Evolutionary conservation across 2,113 vertebrate genomes (phyloP), one percentile per base, ranked within the genome.

Genomic region (Erinaceus europaeus): DNA sequence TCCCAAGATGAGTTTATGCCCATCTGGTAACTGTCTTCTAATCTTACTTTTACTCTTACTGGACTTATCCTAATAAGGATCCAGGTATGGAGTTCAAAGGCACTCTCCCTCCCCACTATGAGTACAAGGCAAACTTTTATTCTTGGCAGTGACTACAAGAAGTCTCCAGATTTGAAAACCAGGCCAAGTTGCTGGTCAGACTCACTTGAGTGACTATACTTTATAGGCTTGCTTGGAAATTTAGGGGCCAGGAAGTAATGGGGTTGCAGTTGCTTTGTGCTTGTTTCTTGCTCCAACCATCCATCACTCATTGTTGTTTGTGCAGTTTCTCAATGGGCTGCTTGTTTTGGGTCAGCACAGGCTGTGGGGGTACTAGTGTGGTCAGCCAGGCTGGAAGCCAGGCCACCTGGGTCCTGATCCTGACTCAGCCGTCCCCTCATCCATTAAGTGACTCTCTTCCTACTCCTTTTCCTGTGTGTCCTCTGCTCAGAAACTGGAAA

Each of bases 341-440:
- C 81, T 95, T 96, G 93, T 96, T 75, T 93, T 55, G 79, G 92
- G 90, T 81, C 79, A 89, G 78, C 69, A 71, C 86, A 64, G 81
- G 55, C 90, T 94, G 71, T 94, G 92, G 94, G 95, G 92, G 86
- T 76, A 90, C 86, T 92, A 91, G 77, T 90, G 94, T 94, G 93
- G 93, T 93, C 95, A 93, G 85, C 84, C 38, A 46, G 94, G 94
- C 90, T 68, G 59, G 34, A 6, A 73, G 95, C 95, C 95, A 96
- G 89, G 93, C 93, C 95, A 96, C 94, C 95, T 96, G 95, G 93
- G 84, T 94, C 73, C 88, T 95, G 84, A 55, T 89, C 82, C 84
- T 65, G 50, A 84, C 81, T 91, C 89, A 86, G 84, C 68, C 89
- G 91, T 65, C 23, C 82, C 55, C 74, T 73, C 73, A 90, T 90